Percentiles rank a stretch among this genome's conserved stretches.
These are phyloP conservation scores for Catocala fraxini DNA, from an alignment of 2,888 invertebrate species.

Conservation along the genomic window DNA sequence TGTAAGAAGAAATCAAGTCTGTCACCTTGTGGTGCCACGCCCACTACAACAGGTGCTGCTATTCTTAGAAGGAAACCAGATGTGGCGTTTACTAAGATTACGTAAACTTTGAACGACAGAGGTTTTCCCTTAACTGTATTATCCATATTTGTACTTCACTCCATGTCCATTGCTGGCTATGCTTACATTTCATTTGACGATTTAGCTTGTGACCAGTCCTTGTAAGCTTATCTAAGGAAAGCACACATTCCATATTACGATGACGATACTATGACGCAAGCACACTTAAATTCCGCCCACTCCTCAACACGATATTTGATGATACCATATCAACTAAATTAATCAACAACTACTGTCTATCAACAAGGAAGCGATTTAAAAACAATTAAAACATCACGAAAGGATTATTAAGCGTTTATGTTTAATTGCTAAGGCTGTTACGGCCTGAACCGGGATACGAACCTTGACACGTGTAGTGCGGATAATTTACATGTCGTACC, in stretches of 20 bases:
- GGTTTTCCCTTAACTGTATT: neutral
- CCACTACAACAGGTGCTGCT: neutral
- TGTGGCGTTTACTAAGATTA: constrained; percentile 9
- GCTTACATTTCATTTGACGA: too few species aligned
- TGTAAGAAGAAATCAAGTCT: too few species aligned
- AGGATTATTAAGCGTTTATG: constrained; percentile 27
- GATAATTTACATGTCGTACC: constrained; percentile 43
- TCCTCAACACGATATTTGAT: constrained; percentile 2
- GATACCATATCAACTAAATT: constrained; percentile 9
- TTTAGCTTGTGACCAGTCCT: neutral
- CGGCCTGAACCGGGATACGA: constrained; percentile 31
- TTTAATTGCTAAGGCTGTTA: constrained; percentile 32
- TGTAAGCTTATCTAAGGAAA: neutral
- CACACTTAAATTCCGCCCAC: neutral
- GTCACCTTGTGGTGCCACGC: neutral
- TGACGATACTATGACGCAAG: constrained; percentile 9
- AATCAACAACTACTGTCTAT: constrained; percentile 38
- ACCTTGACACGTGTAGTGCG: constrained; percentile 47
- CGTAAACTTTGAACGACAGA: neutral
- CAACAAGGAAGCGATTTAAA: constrained; percentile 42
- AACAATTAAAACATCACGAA: constrained; percentile 46
- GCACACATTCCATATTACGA: neutral
- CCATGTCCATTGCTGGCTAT: too few species aligned
- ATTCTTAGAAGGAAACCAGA: constrained; percentile 5
- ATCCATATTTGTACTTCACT: neutral